These are phyloP conservation scores for Drosophila fuyamai DNA, from an alignment of 1,140 invertebrate species.

Conservation along the genomic window DNA sequence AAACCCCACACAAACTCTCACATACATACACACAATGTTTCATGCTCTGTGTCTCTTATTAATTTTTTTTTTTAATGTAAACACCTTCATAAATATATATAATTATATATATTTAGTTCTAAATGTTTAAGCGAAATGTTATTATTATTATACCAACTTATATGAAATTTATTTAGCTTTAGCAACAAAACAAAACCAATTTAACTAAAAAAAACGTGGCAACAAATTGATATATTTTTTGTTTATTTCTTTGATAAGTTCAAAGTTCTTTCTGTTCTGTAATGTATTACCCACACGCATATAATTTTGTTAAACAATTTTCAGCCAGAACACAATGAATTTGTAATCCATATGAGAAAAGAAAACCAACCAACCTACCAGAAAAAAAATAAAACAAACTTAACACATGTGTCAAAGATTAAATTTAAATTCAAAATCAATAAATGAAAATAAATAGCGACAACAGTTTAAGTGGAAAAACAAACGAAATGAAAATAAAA, in stretches of 20 bases:
- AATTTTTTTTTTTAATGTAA: conserved; percentile 45
- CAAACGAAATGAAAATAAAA: conserved; percentile 60
- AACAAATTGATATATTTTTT: conserved; percentile 70
- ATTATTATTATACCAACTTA: conserved; percentile 80
- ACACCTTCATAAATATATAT: conserved; percentile 36
- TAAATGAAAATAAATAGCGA: conserved; percentile 17
- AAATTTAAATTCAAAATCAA: conserved; percentile 49
- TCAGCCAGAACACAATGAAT: conserved; percentile 78
- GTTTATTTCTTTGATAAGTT: conserved; percentile 45
- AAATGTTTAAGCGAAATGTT: conserved; percentile 75
- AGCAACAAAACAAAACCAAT: conserved; percentile 58
- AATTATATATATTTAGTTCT: conserved; percentile 51
- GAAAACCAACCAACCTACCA: not conserved
- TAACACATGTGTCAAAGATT: conserved; percentile 13
- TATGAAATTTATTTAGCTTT: conserved; percentile 82
- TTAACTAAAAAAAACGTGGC: conserved; percentile 72
- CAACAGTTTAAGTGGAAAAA: conserved; percentile 39
- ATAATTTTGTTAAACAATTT: conserved; percentile 39
- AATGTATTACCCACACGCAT: conserved; percentile 44
- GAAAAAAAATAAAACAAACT: conserved; percentile 6
- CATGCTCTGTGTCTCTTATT: conserved; percentile 70
- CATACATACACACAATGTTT: conserved; percentile 49
- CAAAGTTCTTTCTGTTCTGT: conserved; percentile 36
- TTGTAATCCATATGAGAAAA: conserved; percentile 74
- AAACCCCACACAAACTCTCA: conserved; percentile 19